Conservation (phyloP, 2,113 vertebrate species). For the Hyperopisus bebe region DNA sequence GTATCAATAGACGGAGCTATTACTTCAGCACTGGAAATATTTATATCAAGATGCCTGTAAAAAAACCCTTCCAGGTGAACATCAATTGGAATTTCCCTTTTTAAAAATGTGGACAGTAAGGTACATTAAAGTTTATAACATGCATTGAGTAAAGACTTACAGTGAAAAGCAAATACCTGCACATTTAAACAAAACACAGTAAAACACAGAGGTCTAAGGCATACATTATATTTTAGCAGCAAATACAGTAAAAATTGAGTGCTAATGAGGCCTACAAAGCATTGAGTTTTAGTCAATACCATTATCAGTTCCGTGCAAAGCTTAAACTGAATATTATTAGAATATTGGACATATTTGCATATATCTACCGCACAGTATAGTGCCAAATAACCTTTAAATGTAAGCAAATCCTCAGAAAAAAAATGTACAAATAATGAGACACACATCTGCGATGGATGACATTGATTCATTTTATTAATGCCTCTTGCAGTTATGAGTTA, state of each 20-base stretch:
- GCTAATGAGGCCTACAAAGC: neutral
- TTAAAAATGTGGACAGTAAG: neutral
- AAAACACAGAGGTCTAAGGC: neutral
- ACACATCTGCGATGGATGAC: neutral
- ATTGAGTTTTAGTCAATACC: neutral
- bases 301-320: neutral
- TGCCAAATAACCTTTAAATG: neutral
- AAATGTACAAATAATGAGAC: neutral
- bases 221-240: neutral
- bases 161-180: neutral
- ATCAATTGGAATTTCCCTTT: neutral
- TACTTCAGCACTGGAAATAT: neutral
- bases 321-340: neutral
- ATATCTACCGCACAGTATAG: neutral
- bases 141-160: neutral
- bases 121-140: neutral
- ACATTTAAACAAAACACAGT: neutral
- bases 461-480: neutral
- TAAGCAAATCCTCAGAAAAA: neutral
- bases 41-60: neutral
- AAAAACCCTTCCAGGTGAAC: neutral
- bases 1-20: neutral
- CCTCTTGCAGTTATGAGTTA: neutral
- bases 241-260: neutral
- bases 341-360: neutral